These are phyloP conservation scores for Eupithecia dodoneata DNA, from an alignment of 2,888 invertebrate genomes.

Conservation along the genomic window DNA sequence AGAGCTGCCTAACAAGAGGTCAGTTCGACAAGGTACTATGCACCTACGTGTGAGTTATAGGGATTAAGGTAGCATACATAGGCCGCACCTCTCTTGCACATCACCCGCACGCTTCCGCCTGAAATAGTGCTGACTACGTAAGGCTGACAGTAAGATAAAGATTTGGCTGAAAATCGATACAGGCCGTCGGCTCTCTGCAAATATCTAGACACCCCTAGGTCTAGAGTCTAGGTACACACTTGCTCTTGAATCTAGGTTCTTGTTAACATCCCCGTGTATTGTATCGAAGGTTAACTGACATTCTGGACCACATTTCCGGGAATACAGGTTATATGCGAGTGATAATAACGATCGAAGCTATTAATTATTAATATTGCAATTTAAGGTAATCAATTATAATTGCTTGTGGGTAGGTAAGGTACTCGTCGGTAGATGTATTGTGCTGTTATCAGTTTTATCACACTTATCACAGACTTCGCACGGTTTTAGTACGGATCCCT, in stretches of 20 bases:
- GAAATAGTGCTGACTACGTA: not conserved
- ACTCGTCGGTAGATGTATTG: not conserved
- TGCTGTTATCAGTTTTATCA: not conserved
- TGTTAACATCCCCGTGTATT: slow-evolving; percentile 29
- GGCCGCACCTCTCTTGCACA: not conserved
- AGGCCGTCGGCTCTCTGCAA: not conserved
- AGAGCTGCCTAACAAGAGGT: slow-evolving; percentile 27
- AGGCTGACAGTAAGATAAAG: not conserved
- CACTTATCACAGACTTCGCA: too few relatives aligned
- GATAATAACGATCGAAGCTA: not conserved
- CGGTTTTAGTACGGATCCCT: too few relatives aligned
- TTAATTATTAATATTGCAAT: not conserved
- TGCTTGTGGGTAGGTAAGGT: not conserved
- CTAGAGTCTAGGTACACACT: slow-evolving; percentile 22
- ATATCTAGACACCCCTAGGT: not conserved
- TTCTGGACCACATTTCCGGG: not conserved
- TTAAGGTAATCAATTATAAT: not conserved
- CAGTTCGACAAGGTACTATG: not conserved
- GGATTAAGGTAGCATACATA: not conserved
- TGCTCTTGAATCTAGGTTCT: slow-evolving; percentile 18
- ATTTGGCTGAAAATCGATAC: too few relatives aligned
- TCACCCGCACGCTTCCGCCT: not conserved
- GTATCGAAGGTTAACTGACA: not conserved
- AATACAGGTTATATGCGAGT: not conserved
- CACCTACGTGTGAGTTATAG: not conserved